Conservation (phyloP, 2,888 invertebrate genomes). For the Julus scanicus region DNA sequence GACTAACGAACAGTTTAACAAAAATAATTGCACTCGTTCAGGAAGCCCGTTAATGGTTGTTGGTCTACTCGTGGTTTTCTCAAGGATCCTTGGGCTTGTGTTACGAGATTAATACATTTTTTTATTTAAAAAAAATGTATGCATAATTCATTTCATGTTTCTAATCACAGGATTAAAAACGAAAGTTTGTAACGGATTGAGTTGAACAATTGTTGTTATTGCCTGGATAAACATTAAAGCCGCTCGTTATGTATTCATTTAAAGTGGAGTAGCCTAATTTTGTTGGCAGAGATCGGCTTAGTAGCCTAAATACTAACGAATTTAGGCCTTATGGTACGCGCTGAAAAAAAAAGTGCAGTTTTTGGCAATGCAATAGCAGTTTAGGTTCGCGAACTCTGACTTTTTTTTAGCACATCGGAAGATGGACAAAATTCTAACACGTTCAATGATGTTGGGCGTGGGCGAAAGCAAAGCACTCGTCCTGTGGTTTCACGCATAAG, state of each 20-base stretch:
- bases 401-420: neutral
- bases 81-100: neutral
- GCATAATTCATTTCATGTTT: neutral
- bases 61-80: neutral
- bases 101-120: neutral
- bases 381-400: neutral
- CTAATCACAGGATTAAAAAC: conserved; percentile 12
- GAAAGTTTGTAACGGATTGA: conserved; percentile 1
- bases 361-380: neutral
- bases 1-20: neutral
- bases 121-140: neutral
- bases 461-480: neutral
- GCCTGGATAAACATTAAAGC: conserved; percentile 8
- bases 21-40: neutral
- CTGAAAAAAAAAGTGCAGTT: neutral
- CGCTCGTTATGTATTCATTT: conserved; percentile 14
- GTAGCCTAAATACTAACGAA: conserved; percentile 7
- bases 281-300: neutral
- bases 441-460: neutral
- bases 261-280: conserved; percentile 24
- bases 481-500: conserved; percentile 20
- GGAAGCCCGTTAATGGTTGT: neutral
- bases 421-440: neutral
- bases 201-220: neutral
- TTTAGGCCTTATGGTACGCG: neutral